These are phyloP conservation scores for Karalla daura DNA, from an alignment of 2,797 vertebrate species.

Conservation along the genomic window DNA sequence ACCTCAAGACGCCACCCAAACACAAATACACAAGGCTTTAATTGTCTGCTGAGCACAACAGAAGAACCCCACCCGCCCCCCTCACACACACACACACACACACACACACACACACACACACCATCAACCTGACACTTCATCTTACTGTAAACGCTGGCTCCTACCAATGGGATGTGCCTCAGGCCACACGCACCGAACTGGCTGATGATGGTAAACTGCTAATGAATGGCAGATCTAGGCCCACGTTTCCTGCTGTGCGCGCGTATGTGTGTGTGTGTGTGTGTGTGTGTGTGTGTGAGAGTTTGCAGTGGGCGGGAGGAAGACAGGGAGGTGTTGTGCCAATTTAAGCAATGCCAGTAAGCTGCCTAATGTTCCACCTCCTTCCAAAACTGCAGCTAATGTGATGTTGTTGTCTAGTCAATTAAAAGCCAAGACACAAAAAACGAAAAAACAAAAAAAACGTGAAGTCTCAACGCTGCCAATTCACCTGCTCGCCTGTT, in stretches of 20 bases:
- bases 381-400: constrained; percentile 31
- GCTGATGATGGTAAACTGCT: neutral
- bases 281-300: too few species aligned
- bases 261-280: constrained; percentile 4
- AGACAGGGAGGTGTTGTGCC: constrained; percentile 16
- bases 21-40: neutral
- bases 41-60: constrained; percentile 7
- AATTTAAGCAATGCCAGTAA: constrained; percentile 42
- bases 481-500: constrained; percentile 44
- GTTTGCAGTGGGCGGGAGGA: constrained; percentile 18
- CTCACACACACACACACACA: too few species aligned
- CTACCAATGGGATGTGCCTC: neutral
- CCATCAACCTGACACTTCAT: too few species aligned
- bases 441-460: neutral
- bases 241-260: constrained; percentile 6
- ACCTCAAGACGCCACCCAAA: neutral
- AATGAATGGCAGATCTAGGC: constrained; percentile 10
- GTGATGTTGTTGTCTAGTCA: constrained; percentile 29
- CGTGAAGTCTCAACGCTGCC: constrained; percentile 16
- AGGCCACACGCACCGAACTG: constrained; percentile 10
- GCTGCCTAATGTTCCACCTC: constrained; percentile 25
- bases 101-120: too few species aligned
- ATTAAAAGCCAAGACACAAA: constrained; percentile 21
- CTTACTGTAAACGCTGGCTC: constrained; percentile 5
- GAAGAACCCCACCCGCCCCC: constrained; percentile 3